Base-by-base conservation (phyloP, 2,888 invertebrate genomes). In the Xanthorhoe spadicearia region DNA sequence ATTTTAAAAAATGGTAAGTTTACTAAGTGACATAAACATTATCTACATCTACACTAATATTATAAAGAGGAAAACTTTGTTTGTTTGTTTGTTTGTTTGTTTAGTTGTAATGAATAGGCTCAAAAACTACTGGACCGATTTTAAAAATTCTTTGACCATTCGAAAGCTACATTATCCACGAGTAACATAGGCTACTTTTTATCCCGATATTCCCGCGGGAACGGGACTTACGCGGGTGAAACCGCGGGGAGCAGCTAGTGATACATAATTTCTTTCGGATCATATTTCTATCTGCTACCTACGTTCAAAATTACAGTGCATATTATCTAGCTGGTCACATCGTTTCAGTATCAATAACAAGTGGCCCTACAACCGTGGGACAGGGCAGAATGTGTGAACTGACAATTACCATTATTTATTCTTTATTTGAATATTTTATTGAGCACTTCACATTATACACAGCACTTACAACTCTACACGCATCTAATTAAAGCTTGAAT, bases 361-460 rank as follows among this genome's bases (percentile, higher is more conserved):
- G 57, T 54, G 68, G 28, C 15, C 43, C 32, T 50, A 68, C 57
- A 58, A 58, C 51, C 68, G 68, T 68, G 68, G 68, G 68, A 68
- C 54, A 66, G 28, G 46, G 52, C 57, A 61, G 67, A 76, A 77
- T 80, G 88, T 88, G 88, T 88, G 89, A 90, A 88, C 86, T 81
- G 75, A 74, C 78, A 78, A 86, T 88, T 82, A 85, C 77, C 83
- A 85, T 87, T 83, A 85, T 86, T 89, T 88, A 87, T 89, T 84
- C 82, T 87, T 88, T 82, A 82, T 83, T 86, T 80, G 73, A 80
- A 84, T 79, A 83, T 84, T 87, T 86, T 87, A 88, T 87, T 78
- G 77, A 80, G 77, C 80, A 83, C 85, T 86, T 79, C 69, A 78
- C 64, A 75, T 51, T 17, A 58, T 54, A 63, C 64, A 62, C 56